These are phyloP conservation scores for Bagarius yarrelli DNA, from an alignment of 2,113 vertebrate species.

Conservation along the genomic window DNA sequence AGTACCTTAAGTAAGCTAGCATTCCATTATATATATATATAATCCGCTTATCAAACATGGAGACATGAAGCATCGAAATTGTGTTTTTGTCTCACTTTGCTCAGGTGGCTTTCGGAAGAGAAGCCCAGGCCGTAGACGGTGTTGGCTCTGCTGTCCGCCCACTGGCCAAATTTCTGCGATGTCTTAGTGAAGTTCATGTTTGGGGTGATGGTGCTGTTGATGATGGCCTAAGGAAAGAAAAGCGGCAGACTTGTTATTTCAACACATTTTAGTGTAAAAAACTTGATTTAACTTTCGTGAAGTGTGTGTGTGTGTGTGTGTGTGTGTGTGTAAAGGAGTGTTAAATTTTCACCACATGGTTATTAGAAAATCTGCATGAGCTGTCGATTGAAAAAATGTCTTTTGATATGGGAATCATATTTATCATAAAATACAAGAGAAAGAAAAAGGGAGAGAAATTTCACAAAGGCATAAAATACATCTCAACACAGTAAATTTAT, in stretches of 20 bases:
- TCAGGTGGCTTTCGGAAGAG: constrained; percentile 93
- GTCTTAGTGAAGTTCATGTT: constrained; percentile 99
- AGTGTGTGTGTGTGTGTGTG: neutral
- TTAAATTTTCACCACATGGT: neutral
- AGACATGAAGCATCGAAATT: too few relatives aligned
- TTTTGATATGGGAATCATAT: neutral
- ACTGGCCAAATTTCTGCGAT: constrained; percentile 98
- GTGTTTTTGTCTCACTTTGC: constrained; percentile 76
- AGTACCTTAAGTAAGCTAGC: too few relatives aligned
- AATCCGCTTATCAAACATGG: too few relatives aligned
- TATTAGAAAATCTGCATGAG: neutral
- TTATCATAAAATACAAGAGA: neutral
- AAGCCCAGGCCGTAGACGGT: constrained; percentile 98
- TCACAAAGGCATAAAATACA: neutral
- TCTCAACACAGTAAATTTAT: neutral
- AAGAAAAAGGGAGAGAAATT: neutral
- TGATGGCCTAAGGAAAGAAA: constrained; percentile 82
- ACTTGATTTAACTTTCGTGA: neutral
- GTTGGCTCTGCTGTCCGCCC: constrained; percentile 98
- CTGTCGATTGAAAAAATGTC: neutral
- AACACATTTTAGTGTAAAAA: neutral
- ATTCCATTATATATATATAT: too few relatives aligned
- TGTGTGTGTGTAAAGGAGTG: neutral
- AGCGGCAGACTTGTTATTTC: neutral
- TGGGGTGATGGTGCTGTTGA: constrained; percentile 99